Evolutionary conservation across 1,140 invertebrate genomes (phyloP), one percentile per base, ranked within the genome.

Genomic region (Ericerus pela): DNA sequence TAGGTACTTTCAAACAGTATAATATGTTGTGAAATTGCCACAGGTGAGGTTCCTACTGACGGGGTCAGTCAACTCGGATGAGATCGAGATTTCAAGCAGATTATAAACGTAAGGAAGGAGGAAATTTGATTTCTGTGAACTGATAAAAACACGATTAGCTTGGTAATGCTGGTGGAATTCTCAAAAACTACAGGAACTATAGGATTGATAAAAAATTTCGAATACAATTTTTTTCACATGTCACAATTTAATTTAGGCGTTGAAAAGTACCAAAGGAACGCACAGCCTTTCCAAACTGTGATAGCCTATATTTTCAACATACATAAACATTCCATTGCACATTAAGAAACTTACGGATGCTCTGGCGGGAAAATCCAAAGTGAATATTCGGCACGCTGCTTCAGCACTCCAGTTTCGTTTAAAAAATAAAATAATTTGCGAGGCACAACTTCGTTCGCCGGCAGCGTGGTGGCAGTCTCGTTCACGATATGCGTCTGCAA

Each of bases 321-420:
- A 14, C 8, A 11, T 11, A 8, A 47, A 11, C 8, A 8, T 26
- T 28, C 5, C 26, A 53, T 11, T 28, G 28, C 11, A 11, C 22
- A 55, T 20, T 12, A 20, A 41, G 18, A 26, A n/a, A 66, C 70
- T 74, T 76, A 88, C 85, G 72, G 75, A 71, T 92, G 91, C 58
- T 86, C 77, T 29, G 80, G 80, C 37, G 84, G 76, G 68, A 96
- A 90, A 54, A 96, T 66, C 67, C 90, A 96, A 28, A 94, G 71
- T 0, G 91, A 84, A 70, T 84, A 91, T 65, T 94, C 84, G 56
- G 85, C 79, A 62, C 88, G 76, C 63, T 87, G 82, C 66, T 87
- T 84, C 63, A 95, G 78, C 71, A 85, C 93, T 41, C 82, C 82
- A 57, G 78, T 80, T 18, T 81, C 80, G 64, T 84, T 80, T 58